Evolutionary conservation across 92 coral and sea anemone species (phyloP), one percentile per base, ranked within the genome.

Genomic region (Meandrina meandrites): DNA sequence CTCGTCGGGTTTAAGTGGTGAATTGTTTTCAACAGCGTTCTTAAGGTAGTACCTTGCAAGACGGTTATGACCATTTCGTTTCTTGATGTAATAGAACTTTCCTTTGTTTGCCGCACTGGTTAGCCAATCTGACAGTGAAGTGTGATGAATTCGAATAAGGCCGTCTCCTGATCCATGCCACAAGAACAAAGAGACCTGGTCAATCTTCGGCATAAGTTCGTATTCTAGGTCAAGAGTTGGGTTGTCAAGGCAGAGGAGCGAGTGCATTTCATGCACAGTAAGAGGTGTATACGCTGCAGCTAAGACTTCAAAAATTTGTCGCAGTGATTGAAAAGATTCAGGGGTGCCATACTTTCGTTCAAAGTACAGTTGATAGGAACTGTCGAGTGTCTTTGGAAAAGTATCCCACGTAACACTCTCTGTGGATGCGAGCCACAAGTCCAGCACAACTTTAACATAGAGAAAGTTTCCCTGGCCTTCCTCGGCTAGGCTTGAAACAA

Each of bases 401-500:
- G 36, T 45, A 17, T 35, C 36, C 81, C 75, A 76, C 8, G 4
- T 74, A 0, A 75, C 36, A 7, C 37, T 75, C 24, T 53, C 81
- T 37, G 71, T 2, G n/a, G 72, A 12, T 54, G 74, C 40, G 15
- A 84, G 30, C 62, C 81, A 78, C 35, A 75, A 76, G 27, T 92
- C 90, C 68, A 94, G 56, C 18, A 91, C 88, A 35, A 91, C 88
- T 40, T 90, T 89, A 45, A 89, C 86, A 75, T 76, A 94, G 40
- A 89, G 66, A 77, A 94, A 92, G 31, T 92, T 92, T 4, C 96
- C 96, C 31, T 94, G 91, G 45, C 91, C 88, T 87, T 89, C 90
- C n/a, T 87, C 76, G 8, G 79, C 90, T 3, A 94, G 76, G 8
- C 79, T 66, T 7, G 81, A 18, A 10, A 81, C 90, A 24, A 81